These are phyloP conservation scores for Oxyura jamaicensis DNA, from an alignment of 2,113 vertebrate genomes.

Conservation along the genomic window DNA sequence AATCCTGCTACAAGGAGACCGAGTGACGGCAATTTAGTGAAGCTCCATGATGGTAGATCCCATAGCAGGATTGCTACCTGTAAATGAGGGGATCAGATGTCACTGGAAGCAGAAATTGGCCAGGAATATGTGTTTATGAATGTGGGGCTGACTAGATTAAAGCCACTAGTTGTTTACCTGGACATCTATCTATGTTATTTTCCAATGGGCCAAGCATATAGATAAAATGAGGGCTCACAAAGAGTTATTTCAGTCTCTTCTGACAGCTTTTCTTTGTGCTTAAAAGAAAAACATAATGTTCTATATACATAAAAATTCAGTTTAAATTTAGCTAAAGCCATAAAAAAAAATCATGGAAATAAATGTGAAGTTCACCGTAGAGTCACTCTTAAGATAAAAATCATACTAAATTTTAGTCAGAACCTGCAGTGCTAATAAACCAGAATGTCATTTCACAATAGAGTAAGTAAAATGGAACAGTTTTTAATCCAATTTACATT, in stretches of 20 bases:
- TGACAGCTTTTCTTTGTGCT: not conserved
- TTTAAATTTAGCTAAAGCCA: conserved; percentile 52
- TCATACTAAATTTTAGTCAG: conserved; percentile 31
- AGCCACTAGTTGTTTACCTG: not conserved
- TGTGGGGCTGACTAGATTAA: not conserved
- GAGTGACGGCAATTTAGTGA: not conserved
- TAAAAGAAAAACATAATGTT: conserved; percentile 24
- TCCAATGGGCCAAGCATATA: not conserved
- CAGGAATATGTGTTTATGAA: not conserved
- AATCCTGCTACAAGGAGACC: not conserved
- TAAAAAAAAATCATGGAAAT: conserved; percentile 28
- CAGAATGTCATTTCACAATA: conserved; percentile 43
- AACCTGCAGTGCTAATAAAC: conserved; percentile 57
- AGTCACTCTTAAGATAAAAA: conserved; percentile 47
- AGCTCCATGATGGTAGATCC: not conserved
- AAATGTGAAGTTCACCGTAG: conserved; percentile 21
- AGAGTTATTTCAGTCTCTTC: not conserved
- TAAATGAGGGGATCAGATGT: not conserved
- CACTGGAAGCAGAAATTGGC: not conserved
- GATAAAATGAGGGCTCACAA: not conserved
- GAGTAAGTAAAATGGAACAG: conserved; percentile 42
- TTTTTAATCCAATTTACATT: conserved; percentile 66
- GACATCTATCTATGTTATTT: not conserved
- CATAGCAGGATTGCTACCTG: not conserved
- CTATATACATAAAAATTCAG: conserved; percentile 3